Conservation (phyloP, 2,113 vertebrate species). For the Rana temporaria region DNA sequence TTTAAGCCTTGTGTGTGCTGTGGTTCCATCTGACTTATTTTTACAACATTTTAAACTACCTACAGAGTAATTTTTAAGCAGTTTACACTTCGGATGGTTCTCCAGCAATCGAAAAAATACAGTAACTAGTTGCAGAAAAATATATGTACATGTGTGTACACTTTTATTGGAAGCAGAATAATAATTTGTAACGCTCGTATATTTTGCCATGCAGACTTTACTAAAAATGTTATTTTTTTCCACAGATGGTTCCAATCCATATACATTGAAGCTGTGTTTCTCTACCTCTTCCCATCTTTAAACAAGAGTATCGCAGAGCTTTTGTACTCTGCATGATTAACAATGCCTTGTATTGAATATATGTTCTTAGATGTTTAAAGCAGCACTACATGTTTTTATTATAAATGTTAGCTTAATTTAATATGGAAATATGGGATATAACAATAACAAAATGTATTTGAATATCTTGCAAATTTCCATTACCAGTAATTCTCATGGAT, state of each 20-base stretch:
- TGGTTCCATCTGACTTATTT: no score
- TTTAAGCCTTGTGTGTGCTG: no score
- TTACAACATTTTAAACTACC: no score
- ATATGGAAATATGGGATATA: not conserved
- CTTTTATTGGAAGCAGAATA: no score
- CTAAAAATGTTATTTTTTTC: conserved; percentile 57
- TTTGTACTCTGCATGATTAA: conserved; percentile 24
- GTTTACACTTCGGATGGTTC: no score
- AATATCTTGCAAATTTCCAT: not conserved
- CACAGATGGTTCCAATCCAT: conserved; percentile 96
- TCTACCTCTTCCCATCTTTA: conserved; percentile 96
- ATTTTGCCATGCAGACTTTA: no score
- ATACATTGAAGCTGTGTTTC: conserved; percentile 97
- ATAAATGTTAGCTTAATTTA: not conserved
- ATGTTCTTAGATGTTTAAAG: conserved; percentile 13
- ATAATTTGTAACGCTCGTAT: no score
- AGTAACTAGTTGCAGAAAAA: no score
- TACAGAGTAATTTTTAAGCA: no score
- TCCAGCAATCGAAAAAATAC: no score
- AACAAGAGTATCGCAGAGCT: conserved; percentile 67
- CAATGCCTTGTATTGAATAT: not conserved
- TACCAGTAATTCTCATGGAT: not conserved
- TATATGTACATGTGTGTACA: no score
- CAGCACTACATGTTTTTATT: conserved; percentile 38
- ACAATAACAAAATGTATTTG: not conserved